These are phyloP conservation scores for Champsocephalus gunnari DNA, from an alignment of 2,797 vertebrate genomes.

Conservation along the genomic window DNA sequence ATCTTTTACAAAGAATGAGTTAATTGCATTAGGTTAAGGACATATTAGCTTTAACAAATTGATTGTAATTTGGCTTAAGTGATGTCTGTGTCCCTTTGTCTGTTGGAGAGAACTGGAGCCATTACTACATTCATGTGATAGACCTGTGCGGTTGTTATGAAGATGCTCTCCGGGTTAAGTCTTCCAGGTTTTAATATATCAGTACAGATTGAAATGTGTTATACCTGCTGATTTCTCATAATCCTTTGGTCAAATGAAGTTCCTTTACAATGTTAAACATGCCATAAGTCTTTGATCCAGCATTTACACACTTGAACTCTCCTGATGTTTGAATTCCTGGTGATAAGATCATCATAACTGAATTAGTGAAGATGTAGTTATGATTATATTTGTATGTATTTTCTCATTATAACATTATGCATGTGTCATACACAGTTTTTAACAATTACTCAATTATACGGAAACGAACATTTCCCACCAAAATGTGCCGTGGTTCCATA, in stretches of 20 bases:
- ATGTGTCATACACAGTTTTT: neutral
- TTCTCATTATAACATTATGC: conserved; percentile 7
- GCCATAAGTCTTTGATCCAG: neutral
- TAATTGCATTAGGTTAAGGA: conserved; percentile 45
- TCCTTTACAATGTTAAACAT: neutral
- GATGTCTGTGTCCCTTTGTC: conserved; percentile 44
- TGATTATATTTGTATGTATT: neutral
- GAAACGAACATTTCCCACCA: conserved; percentile 20
- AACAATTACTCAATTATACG: conserved; percentile 17
- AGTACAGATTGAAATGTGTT: neutral
- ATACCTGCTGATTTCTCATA: neutral
- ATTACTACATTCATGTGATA: neutral
- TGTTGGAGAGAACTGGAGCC: conserved; percentile 18
- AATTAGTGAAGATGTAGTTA: neutral
- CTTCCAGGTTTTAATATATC: neutral
- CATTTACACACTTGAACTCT: neutral
- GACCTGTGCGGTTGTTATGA: neutral
- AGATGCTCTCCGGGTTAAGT: neutral
- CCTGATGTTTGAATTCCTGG: neutral
- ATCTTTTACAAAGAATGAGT: conserved; percentile 55
- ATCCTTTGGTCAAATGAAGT: neutral
- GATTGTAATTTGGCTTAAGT: conserved; percentile 56
- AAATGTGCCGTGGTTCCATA: conserved; percentile 21
- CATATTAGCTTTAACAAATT: conserved; percentile 61
- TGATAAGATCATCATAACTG: neutral